phyloP scores from a whole-genome alignment of 2,888 invertebrate genomes.

The Rotaria sp. region DNA sequence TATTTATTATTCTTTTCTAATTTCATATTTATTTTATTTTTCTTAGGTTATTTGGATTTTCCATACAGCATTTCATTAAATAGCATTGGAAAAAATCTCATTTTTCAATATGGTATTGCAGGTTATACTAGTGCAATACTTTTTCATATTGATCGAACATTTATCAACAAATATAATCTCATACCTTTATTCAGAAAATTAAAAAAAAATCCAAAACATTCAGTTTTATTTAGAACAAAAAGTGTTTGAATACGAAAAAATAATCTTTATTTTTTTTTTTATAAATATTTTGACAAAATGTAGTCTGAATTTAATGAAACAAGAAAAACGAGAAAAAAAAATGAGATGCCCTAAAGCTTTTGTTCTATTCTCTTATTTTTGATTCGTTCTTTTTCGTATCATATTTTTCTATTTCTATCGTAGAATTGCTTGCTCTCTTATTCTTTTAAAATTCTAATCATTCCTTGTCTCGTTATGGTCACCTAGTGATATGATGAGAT shows the following conservation, averaged over 20 bases:
- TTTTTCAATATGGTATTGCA: background rate
- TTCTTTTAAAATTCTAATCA: background rate
- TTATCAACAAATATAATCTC: background rate
- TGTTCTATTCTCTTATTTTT: background rate
- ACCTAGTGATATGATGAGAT: background rate
- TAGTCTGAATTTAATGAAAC: too few species aligned
- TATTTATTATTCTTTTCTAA: background rate
- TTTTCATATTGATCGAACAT: background rate
- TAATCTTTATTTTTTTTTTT: background rate
- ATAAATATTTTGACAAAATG: background rate
- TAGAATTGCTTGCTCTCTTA: too few species aligned
- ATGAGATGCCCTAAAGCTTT: too few species aligned
- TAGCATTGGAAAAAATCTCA: background rate
- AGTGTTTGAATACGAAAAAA: background rate
- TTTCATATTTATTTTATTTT: too few species aligned
- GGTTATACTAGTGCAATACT: background rate
- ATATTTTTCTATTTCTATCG: too few species aligned
- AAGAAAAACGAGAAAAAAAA: too few species aligned
- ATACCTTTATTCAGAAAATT: background rate
- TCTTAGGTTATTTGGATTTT: background rate
- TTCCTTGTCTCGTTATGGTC: background rate
- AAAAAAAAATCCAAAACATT: background rate
- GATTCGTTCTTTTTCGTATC: background rate
- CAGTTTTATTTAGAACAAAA: background rate
- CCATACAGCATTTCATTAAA: background rate